A percentile compares a stretch with the other conserved stretches of the same genome.
These are phyloP conservation scores for Prunella himalayana DNA, from an alignment of 2,113 vertebrate genomes.

Conservation along the genomic window DNA sequence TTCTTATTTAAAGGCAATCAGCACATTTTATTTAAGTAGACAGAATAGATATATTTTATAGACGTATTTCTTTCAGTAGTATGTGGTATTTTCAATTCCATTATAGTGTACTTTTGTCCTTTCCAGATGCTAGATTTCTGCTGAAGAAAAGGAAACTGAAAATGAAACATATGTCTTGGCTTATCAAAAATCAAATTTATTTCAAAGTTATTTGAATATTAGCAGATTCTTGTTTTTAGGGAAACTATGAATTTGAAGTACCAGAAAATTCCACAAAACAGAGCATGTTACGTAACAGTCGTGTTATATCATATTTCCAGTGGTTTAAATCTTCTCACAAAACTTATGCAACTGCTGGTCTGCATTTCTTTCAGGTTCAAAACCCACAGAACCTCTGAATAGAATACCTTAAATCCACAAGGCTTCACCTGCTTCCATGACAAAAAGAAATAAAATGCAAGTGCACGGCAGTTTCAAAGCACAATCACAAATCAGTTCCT, in stretches of 20 bases:
- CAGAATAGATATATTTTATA: background rate
- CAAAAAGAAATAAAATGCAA: background rate
- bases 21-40: background rate
- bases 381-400: background rate
- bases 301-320: background rate
- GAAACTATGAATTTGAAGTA: background rate
- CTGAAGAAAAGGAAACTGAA: background rate
- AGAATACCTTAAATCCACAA: background rate
- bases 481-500: background rate
- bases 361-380: background rate
- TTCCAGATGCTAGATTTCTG: background rate
- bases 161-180: background rate
- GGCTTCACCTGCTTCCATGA: background rate
- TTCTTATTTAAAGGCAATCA: background rate
- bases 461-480: background rate
- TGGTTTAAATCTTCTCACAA: background rate
- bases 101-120: background rate
- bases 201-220: background rate
- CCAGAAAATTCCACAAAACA: background rate
- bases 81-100: background rate
- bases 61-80: background rate
- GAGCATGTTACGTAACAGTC: rapidly evolving
- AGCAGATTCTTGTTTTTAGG: background rate
- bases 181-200: background rate
- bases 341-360: background rate